Percentiles rank a stretch among this genome's conserved stretches.
Conservation (phyloP, 2,797 vertebrate genomes). For the Eulemur albifrons region DNA sequence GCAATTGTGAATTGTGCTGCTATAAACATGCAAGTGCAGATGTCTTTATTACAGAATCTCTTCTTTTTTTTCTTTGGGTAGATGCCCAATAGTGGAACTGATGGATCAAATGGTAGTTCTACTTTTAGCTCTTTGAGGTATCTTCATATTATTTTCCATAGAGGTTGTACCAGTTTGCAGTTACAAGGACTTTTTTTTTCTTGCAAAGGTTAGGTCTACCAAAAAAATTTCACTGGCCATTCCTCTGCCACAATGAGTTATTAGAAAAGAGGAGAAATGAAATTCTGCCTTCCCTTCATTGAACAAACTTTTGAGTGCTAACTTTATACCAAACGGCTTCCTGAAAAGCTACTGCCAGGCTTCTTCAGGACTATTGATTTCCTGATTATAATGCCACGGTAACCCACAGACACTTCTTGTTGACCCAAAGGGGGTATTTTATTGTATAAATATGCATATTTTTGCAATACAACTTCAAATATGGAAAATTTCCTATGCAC, state of each 20-base stretch:
- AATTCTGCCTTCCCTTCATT: background rate
- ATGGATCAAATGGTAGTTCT: too few relatives aligned
- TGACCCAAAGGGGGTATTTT: background rate
- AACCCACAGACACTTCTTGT: background rate
- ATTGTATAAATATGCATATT: background rate
- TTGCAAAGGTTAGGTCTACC: background rate
- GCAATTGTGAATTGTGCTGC: too few relatives aligned
- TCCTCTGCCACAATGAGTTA: background rate
- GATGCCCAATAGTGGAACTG: too few relatives aligned
- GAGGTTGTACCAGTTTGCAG: too few relatives aligned
- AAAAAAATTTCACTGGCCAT: background rate
- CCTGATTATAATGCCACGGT: background rate
- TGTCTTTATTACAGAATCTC: too few relatives aligned
- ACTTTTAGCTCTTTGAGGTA: too few relatives aligned
- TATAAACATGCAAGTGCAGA: too few relatives aligned
- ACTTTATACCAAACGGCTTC: slow-evolving; percentile 19
- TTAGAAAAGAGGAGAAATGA: background rate
- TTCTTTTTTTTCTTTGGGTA: too few relatives aligned
- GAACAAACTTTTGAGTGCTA: background rate
- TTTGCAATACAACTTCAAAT: slow-evolving; percentile 22
- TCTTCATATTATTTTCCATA: too few relatives aligned
- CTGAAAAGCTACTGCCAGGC: background rate
- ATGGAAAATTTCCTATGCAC: background rate
- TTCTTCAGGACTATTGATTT: background rate
- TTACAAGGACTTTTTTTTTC: background rate